Base-by-base conservation (phyloP, 2,113 vertebrate genomes). In the Lophochroa leadbeateri region DNA sequence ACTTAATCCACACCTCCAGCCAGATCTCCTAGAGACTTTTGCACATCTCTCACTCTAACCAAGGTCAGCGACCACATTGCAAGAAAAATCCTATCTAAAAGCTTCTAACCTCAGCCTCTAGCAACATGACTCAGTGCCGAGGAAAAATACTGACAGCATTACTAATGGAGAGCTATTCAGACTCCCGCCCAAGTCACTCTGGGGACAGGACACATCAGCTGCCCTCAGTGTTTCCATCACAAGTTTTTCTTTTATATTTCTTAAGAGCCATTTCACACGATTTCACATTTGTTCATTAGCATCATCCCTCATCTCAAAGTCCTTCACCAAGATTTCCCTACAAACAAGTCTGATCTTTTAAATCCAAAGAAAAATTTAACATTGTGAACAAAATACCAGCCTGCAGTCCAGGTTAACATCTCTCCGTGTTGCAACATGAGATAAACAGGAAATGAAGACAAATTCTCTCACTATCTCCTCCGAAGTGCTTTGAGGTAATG, bases 141-240 rank as follows among this genome's bases (percentile, higher is more conserved):
- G 67, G 67, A 89, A 87, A 82, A 80, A 86, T 50, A 33, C 71
- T 50, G 64, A 67, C 19, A 82, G 85, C 91, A 71, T 21, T 46
- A 58, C 21, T 80, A 78, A 28, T 29, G 79, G 41, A 70, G 57
- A 88, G 82, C 39, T 86, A 61, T 37, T 68, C 84, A 87, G 93
- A 86, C 86, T 93, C 92, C 92, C 94, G 94, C 61, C 69, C 85
- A 90, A 92, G 68, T 43, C 55, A 89, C 86, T 92, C 89, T 91
- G 52, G 87, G 41, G 77, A 78, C 43, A 82, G 82, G 79, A 96
- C 67, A 44, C 46, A 89, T 57, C 69, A 71, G 29, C 46, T 86
- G 70, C 6, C 13, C 46, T 47, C 29, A 50, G 10, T 2, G 49
- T 76, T 49, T 52, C 20, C 55, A 86, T 69, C 50, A 39, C 19